Evolutionary conservation across 2,113 vertebrate genomes (phyloP), one percentile per base, ranked within the genome.

Genomic region (Dascyllus trimaculatus): DNA sequence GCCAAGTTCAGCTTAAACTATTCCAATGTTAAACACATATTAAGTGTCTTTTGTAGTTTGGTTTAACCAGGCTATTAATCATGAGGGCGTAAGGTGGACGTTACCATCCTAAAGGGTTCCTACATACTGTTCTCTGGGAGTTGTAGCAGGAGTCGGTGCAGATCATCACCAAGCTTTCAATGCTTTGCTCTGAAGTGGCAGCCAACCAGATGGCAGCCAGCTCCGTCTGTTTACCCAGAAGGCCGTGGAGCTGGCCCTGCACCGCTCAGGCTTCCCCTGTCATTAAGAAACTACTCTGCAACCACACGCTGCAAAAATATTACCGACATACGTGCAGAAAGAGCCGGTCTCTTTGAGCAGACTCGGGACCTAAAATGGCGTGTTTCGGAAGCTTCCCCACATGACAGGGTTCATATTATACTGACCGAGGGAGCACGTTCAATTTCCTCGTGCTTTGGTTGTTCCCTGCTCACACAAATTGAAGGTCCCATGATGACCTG

Each of bases 131-230:
- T 32, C 64, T 72, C 19, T 29, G 67, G 57, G 15, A 77, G 11
- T 18, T 40, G 53, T 25, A 67, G 49, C 54, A 43, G 63, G 84
- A 79, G 76, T 80, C 85, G 43, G 73, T 59, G 69, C 38, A 67
- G 79, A 72, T 72, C 72, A 80, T 82, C 75, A 68, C 66, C 1
- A 1, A 61, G 56, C 53, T 43, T n/a, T 64, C 43, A 3, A 1
- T 10, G 25, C 61, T 54, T n/a, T 6, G 56, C 78, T 90, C 80
- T 89, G 82, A 87, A 86, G 85, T 77, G 46, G 72, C 49, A 32
- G 69, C 78, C 81, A 66, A 82, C 77, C 91, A 89, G 83, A 90
- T 90, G 91, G 84, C 74, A 73, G 75, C 88, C 84, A 87, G 78
- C 86, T 80, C 54, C 51, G 80, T 75, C 87, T 79, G 80, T 89